Base-by-base conservation (phyloP, 2,113 vertebrate species). In the Catharus bicknelli region DNA sequence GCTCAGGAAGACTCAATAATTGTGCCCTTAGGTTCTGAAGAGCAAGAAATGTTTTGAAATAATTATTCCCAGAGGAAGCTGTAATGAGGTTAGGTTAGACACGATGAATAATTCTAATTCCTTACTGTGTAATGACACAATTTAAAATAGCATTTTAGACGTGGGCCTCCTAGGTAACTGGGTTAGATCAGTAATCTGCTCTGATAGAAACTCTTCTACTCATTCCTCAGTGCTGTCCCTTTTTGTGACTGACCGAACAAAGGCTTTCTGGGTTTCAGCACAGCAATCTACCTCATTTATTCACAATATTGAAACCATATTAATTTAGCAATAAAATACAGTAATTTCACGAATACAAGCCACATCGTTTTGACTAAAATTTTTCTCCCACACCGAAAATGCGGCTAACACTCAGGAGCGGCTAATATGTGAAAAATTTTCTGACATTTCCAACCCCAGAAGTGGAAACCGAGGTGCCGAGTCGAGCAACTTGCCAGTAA, bases 271-370 rank as follows among this genome's bases (percentile, higher is more conserved):
- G 11, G 14, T 72, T 88, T 59, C 54, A 48, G 19, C 26, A 19
- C 2, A 79, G 34, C 18, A 59, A 36, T 36, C 40, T 62, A 2
- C 84, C 78, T 93, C 94, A 75, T 91, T 96, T 97, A 96, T 87
- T 96, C 78, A 74, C 80, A 93, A 86, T 79, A 96, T 95, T 81
- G 93, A 96, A 97, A 90, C 43, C 47, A 81, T 87, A 94, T 95
- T 96, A 97, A 97, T 95, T 95, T 93, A 96, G 92, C 92, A 96
- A 92, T 93, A 95, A 97, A 96, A 91, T 83, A 36, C 34, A 36
- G 34, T 36, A 36, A 36, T 36, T 36, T 36, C 34, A 36, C 34
- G 34, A 36, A 36, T 36, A 36, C 34, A 36, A 36, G 34, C 34
- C 34, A 36, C 34, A 36, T 36, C 34, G 34, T 36, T 36, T 36